A percentile compares a stretch with the other conserved stretches of the same genome.
Evolutionary conservation across 2,888 invertebrate genomes (phyloP).

Genomic region (Caenorhabditis uteleia): DNA sequence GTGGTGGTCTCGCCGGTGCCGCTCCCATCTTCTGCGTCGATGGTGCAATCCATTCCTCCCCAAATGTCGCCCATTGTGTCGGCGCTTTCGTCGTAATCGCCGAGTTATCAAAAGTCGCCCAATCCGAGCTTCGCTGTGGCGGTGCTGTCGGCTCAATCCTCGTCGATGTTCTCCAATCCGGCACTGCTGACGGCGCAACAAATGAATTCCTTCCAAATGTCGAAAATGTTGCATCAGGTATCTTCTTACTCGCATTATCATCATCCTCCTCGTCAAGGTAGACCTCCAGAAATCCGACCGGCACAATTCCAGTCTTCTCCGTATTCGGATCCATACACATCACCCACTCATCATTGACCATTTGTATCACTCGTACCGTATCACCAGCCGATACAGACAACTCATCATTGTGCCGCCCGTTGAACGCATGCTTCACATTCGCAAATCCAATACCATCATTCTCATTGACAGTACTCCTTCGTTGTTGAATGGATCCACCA

Average conservation of each 20-base stretch:
- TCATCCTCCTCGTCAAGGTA: slow-evolving; percentile 62
- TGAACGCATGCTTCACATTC: slow-evolving; percentile 58
- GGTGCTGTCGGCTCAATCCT: slow-evolving; percentile 2
- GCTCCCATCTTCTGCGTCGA: slow-evolving; percentile 21
- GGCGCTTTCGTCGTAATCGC: background rate
- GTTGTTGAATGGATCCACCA: slow-evolving; percentile 1
- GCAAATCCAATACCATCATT: slow-evolving; percentile 53
- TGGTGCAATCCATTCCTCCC: slow-evolving; percentile 42
- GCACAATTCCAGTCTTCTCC: slow-evolving; percentile 58
- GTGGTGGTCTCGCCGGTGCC: slow-evolving; percentile 49
- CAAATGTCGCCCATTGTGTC: slow-evolving; percentile 45
- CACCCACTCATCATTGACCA: slow-evolving; percentile 62
- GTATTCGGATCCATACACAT: slow-evolving; percentile 58
- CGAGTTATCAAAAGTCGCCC: slow-evolving; percentile 17
- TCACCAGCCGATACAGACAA: slow-evolving; percentile 54
- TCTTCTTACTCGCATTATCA: slow-evolving; percentile 20
- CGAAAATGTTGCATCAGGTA: slow-evolving; percentile 3
- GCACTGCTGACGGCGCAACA: slow-evolving; percentile 5
- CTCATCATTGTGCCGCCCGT: slow-evolving; percentile 57
- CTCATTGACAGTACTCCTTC: slow-evolving; percentile 13
- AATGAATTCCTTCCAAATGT: slow-evolving; percentile 16
- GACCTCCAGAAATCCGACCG: slow-evolving; percentile 58
- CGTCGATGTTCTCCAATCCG: slow-evolving; percentile 25
- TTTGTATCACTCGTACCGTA: slow-evolving; percentile 54
- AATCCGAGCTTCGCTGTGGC: slow-evolving; percentile 12